A percentile compares a stretch with the other conserved stretches of the same genome.
Evolutionary conservation across 2,888 invertebrate genomes (phyloP).

Genomic region (Arrhopalites spinosus): DNA sequence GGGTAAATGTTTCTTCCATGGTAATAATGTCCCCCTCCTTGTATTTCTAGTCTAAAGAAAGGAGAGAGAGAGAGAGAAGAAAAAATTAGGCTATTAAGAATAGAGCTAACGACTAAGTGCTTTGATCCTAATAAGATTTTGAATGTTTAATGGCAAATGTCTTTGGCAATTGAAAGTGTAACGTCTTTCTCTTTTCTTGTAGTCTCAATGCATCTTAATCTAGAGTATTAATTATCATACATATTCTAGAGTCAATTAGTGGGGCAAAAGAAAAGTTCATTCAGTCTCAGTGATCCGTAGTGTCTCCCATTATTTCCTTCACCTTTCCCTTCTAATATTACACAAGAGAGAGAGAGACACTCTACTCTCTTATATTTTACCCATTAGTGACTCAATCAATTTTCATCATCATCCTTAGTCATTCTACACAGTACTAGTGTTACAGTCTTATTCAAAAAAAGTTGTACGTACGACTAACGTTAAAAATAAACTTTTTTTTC

Average conservation of each 20-base stretch:
- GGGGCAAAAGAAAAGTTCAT: slow-evolving; percentile 38
- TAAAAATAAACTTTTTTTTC: neutral
- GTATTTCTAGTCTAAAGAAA: no score
- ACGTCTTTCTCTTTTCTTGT: neutral
- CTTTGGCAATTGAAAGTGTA: neutral
- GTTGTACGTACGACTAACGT: neutral
- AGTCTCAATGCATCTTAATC: slow-evolving; percentile 18
- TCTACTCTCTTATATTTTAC: no score
- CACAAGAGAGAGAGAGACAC: no score
- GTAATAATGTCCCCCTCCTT: neutral
- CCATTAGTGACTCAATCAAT: neutral
- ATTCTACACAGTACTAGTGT: no score
- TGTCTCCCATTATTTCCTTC: slow-evolving; percentile 50
- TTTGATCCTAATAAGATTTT: slow-evolving; percentile 21
- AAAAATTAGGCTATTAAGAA: neutral
- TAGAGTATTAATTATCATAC: slow-evolving; percentile 48
- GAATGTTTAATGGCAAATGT: slow-evolving; percentile 10
- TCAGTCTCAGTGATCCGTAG: slow-evolving; percentile 51
- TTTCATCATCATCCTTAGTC: neutral
- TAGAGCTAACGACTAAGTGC: slow-evolving; percentile 21
- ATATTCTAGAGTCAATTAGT: slow-evolving; percentile 47
- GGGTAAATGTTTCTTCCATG: neutral
- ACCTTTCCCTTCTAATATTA: slow-evolving; percentile 45
- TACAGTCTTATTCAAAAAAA: no score
- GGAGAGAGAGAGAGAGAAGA: slow-evolving; percentile 7